Conservation (phyloP, 2,888 invertebrate genomes). For the Drosophila gaucha region DNA sequence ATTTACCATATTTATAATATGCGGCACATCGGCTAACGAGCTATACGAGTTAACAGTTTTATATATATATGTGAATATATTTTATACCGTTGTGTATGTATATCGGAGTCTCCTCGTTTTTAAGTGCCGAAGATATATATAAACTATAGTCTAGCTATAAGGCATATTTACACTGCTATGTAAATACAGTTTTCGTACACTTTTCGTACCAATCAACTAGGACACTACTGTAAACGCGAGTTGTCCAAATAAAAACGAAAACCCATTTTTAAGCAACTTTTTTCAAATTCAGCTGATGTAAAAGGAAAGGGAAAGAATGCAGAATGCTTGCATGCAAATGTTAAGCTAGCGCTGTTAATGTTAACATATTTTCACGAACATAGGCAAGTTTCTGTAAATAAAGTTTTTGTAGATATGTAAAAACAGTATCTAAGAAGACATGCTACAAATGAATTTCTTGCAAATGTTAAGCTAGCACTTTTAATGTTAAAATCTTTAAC, state of each 20-base stretch:
- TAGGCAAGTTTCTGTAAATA: too few species aligned
- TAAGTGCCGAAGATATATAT: conserved; percentile 69
- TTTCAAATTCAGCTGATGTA: neutral
- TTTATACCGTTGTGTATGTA: conserved; percentile 40
- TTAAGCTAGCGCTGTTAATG: too few species aligned
- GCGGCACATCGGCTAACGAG: conserved; percentile 12
- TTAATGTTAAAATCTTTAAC: too few species aligned
- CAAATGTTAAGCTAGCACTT: too few species aligned
- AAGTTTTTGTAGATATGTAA: too few species aligned
- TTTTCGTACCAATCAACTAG: conserved; percentile 54
- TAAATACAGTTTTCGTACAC: conserved; percentile 54
- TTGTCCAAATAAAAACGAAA: conserved; percentile 21
- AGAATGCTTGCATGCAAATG: neutral
- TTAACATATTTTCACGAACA: too few species aligned
- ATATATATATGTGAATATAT: conserved; percentile 26
- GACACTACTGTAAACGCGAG: conserved; percentile 1
- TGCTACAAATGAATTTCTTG: too few species aligned
- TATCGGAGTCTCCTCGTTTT: conserved; percentile 70
- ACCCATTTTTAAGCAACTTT: neutral
- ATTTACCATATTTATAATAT: conserved; percentile 32
- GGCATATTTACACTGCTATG: conserved; percentile 51
- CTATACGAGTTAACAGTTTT: conserved; percentile 47
- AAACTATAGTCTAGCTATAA: conserved; percentile 47
- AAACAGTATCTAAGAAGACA: too few species aligned
- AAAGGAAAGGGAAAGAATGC: neutral